Base-by-base conservation (phyloP, 2,888 invertebrate genomes). In the Acleris cristana region DNA sequence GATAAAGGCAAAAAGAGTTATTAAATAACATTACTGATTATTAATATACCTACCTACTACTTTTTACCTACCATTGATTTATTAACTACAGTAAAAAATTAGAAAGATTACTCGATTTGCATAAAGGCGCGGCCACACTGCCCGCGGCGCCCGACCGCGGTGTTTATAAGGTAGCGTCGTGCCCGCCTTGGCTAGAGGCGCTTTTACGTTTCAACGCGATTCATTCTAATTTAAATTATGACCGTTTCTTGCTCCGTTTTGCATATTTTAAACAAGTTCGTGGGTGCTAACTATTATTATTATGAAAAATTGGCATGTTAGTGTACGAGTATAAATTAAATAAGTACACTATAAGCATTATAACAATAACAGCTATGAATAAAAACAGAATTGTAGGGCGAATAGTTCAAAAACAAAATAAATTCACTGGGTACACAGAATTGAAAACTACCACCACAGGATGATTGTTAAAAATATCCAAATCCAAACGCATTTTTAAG, bases 111-210 rank as follows among this genome's bases (percentile, higher is more conserved):
- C 56, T 34, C 52, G 44, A 66, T 66, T 66, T 70, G 61, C 58
- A 64, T 71, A 71, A 77, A 75, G 79, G 80, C 79, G 82, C 79
- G 81, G 79, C 74, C 72, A 49, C 72, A 78, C 64, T 74, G 85
- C 83, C 83, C 71, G 76, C 73, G 81, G 84, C 80, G 62, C 63
- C 70, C 71, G 69, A 72, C 73, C 69, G 70, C 74, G 52, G 71
- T 74, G 73, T 70, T 80, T 81, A 79, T 76, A 73, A 73, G 77
- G 84, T 83, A 83, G 83, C 82, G 61, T 58, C 8, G 54, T 53
- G 65, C 70, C 68, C 71, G 70, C 71, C 71, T 69, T 56, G 65
- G 75, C 77, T 76, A 56, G 69, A 61, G 75, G 77, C 72, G 12
- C 8, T 26, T 19, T 51, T 12, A 51, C 58, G 61, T 66, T 57